Evolutionary conservation across 2,888 invertebrate species (phyloP).

Genomic region (Amaurobius ferox): DNA sequence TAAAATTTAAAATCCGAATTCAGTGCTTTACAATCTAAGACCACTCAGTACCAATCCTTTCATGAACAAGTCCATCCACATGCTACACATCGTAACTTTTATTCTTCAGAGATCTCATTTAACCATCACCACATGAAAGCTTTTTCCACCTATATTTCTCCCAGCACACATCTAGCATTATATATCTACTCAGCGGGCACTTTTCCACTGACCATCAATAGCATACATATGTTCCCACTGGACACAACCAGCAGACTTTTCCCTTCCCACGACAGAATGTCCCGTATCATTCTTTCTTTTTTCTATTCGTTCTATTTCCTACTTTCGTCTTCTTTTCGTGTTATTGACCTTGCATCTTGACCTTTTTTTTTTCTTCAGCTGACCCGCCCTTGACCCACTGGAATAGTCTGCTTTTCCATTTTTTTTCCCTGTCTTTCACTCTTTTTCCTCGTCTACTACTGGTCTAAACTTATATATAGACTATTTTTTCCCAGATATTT

Average conservation of each 20-base stretch:
- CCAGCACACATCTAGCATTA: conserved; percentile 5
- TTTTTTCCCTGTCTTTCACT: conserved; percentile 18
- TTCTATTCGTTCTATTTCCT: conserved; percentile 31
- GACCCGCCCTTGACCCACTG: conserved; percentile 66
- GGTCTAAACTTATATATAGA: conserved; percentile 68
- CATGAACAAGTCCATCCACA: too few species aligned
- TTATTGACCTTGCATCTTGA: conserved; percentile 68
- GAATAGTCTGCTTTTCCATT: conserved; percentile 50
- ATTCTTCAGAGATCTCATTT: neutral
- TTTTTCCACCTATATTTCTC: conserved; percentile 1
- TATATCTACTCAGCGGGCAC: conserved; percentile 47
- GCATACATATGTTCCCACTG: conserved; percentile 59
- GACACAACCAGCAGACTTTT: conserved; percentile 43
- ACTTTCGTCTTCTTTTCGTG: conserved; percentile 60
- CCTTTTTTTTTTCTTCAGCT: conserved; percentile 43
- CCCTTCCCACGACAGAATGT: conserved; percentile 61
- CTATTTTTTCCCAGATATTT: conserved; percentile 33
- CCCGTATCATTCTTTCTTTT: conserved; percentile 42
- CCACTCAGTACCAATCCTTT: too few species aligned
- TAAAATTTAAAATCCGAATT: too few species aligned
- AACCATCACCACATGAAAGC: conserved; percentile 2
- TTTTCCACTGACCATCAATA: conserved; percentile 58
- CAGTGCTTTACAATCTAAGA: too few species aligned
- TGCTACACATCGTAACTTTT: neutral
- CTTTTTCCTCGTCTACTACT: conserved; percentile 58